These are phyloP conservation scores for Mallotus villosus DNA, from an alignment of 2,797 vertebrate genomes.

Conservation along the genomic window DNA sequence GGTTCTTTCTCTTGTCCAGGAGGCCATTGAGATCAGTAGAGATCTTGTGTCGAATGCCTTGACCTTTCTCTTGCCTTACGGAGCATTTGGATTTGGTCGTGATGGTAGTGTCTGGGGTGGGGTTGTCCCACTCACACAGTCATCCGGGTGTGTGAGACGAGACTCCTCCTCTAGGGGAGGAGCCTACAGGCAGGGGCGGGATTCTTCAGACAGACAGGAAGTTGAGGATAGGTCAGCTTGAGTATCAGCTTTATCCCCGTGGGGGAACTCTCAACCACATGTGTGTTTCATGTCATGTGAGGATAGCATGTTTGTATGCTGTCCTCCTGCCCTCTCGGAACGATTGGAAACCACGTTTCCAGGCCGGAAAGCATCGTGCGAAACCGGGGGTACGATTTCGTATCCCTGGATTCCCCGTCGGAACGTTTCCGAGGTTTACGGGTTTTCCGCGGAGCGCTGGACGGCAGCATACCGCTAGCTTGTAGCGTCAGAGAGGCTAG, in stretches of 20 bases:
- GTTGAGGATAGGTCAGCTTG: background rate
- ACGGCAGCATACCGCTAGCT: background rate
- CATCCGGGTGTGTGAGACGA: too few species aligned
- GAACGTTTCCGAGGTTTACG: slow-evolving; percentile 9
- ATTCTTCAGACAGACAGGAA: too few species aligned
- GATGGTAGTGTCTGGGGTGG: background rate
- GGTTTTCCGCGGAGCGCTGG: slow-evolving; percentile 7
- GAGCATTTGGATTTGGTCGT: background rate
- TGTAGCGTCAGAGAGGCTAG: slow-evolving; percentile 13
- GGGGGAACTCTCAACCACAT: background rate
- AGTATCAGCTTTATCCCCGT: background rate
- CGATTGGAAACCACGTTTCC: slow-evolving; percentile 19
- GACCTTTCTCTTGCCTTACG: background rate
- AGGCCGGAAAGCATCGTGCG: slow-evolving; percentile 7
- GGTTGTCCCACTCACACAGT: background rate
- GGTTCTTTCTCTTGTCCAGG: background rate
- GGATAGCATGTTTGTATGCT: slow-evolving; percentile 1
- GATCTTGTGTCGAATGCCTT: background rate
- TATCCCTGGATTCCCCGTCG: slow-evolving; percentile 8
- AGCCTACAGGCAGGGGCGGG: too few species aligned
- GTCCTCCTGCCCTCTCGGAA: slow-evolving; percentile 16
- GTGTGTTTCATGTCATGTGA: background rate
- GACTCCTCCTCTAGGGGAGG: too few species aligned
- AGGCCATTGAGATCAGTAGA: background rate
- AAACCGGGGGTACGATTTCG: slow-evolving; percentile 6